Evolutionary conservation across 2,113 vertebrate genomes (phyloP), one percentile per base, ranked within the genome.

Genomic region (Pelecanus crispus): DNA sequence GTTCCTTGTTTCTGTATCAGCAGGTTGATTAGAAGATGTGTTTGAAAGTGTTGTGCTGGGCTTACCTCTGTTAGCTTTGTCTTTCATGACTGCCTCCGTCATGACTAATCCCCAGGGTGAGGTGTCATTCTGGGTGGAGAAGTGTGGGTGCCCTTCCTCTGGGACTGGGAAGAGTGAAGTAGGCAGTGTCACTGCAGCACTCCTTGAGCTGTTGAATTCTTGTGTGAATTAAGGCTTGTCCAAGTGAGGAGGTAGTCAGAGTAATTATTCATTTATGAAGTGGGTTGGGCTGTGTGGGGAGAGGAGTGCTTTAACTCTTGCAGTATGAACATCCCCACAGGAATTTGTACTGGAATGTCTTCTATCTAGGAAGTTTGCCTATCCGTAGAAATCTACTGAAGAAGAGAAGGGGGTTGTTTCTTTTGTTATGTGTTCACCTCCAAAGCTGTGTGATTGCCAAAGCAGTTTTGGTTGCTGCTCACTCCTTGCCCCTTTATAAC

Each of bases 21-120:
- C 36, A 67, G 32, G 72, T 93, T 78, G 66, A 84, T 83, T 83
- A 92, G 42, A 90, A 56, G 67, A 81, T 36, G 38, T 44, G 13
- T 90, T 93, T 88, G 82, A 66, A 83, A 74, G 36, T 18, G 47
- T 52, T 88, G 44, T 85, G 20, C 45, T 77, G 29, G 63, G 31
- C 55, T 88, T 80, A 45, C 4, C 42, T 94, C 71, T 95, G 18
- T 71, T 90, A 86, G 34, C 45, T 94, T 88, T 90, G 81, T 77
- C 63, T 95, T 24, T 77, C 50, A 7, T 88, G 81, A 66, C 78
- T 77, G 19, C 58, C 32, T 94, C 62, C 44, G 45, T 56, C 65
- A n/a, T 97, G 92, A 95, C 83, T 96, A 95, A 97, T 91, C 31
- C 32, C 26, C n/a, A 49, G 31, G 26, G 2, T 79, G 73, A 93